Conservation (phyloP, 1,140 invertebrate species). For the Caenorhabditis tropicalis region DNA sequence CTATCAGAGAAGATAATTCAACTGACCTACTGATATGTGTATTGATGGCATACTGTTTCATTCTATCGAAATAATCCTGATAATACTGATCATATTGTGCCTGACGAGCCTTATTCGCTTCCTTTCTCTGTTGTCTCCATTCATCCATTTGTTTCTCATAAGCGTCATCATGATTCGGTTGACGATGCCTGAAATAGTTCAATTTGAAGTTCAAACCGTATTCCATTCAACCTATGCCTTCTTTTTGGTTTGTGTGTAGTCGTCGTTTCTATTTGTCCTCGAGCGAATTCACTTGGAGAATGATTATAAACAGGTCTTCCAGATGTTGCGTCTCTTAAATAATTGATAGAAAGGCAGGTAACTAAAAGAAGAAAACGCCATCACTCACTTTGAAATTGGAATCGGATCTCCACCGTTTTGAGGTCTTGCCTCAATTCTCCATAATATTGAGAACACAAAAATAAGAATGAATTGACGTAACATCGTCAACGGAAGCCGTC, state of each 20-base stretch:
- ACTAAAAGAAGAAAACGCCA: too few relatives aligned
- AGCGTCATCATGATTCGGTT: neutral
- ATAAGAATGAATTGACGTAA: neutral
- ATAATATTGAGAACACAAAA: neutral
- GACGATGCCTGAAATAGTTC: neutral
- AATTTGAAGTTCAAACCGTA: neutral
- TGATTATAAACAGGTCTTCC: constrained; percentile 13
- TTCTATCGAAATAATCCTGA: constrained; percentile 40
- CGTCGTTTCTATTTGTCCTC: neutral
- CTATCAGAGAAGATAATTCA: neutral
- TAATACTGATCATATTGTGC: constrained; percentile 27
- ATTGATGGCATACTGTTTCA: constrained; percentile 44
- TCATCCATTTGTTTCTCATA: constrained; percentile 10
- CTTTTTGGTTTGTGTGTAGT: constrained; percentile 1
- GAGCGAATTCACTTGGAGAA: constrained; percentile 18
- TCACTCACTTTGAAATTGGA: constrained; percentile 21
- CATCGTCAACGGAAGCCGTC: constrained; percentile 18
- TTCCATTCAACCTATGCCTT: neutral
- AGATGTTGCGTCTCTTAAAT: constrained; percentile 3
- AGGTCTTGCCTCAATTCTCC: constrained; percentile 8
- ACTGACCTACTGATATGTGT: constrained; percentile 36
- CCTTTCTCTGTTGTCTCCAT: constrained; percentile 18
- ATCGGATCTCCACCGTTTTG: neutral
- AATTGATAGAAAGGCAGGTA: too few relatives aligned
- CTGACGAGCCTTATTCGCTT: constrained; percentile 9